These are phyloP conservation scores for Zosterops japonicus DNA, from an alignment of 2,113 vertebrate species.

Conservation along the genomic window DNA sequence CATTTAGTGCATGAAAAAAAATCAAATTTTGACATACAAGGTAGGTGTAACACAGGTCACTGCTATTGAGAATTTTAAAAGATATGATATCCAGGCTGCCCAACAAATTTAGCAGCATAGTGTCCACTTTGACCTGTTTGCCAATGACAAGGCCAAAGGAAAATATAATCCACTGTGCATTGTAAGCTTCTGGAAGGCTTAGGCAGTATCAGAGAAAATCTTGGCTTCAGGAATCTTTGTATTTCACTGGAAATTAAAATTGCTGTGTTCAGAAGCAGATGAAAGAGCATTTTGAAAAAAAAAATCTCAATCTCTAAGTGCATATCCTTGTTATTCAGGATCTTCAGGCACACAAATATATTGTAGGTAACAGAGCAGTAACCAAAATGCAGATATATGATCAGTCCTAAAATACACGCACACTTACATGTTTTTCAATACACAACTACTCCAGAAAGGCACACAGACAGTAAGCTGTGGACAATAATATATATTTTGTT, in stretches of 20 bases:
- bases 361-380: neutral
- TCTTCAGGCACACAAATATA: neutral
- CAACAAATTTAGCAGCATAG: neutral
- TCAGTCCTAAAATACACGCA: neutral
- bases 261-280: neutral
- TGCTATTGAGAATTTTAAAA: neutral
- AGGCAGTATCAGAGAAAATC: neutral
- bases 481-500: slow-evolving; percentile 45
- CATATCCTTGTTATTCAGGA: neutral
- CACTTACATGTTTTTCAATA: neutral
- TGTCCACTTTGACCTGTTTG: neutral
- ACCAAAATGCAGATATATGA: neutral
- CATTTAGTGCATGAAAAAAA: neutral
- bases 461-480: slow-evolving; percentile 11
- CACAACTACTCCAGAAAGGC: neutral
- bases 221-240: neutral
- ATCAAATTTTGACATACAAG: neutral
- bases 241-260: slow-evolving; percentile 8
- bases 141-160: neutral
- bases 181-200: neutral
- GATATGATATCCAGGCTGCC: neutral
- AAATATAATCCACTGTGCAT: neutral
- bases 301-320: neutral
- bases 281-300: neutral
- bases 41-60: neutral